These are phyloP conservation scores for Dolichopus griseipennis DNA, from an alignment of 2,888 invertebrate species.

Conservation along the genomic window DNA sequence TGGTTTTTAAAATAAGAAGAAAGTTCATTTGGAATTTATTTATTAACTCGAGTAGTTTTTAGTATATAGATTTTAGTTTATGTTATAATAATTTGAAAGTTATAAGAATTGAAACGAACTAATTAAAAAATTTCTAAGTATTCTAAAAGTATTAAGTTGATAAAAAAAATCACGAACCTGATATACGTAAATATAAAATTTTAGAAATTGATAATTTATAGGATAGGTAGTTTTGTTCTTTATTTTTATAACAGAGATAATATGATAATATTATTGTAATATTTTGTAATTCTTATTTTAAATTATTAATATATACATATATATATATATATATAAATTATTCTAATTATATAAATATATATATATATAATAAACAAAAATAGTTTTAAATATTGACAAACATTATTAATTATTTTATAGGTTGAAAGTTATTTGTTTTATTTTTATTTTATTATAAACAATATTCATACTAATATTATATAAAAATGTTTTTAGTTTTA, in stretches of 20 bases:
- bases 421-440: constrained; percentile 3
- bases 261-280: neutral
- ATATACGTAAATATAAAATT: neutral
- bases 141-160: neutral
- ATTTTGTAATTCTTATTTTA: neutral
- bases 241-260: neutral
- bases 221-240: constrained; percentile 3
- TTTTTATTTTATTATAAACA: too few relatives aligned
- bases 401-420: neutral
- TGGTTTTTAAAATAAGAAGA: too few relatives aligned
- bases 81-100: too few relatives aligned
- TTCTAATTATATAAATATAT: too few relatives aligned
- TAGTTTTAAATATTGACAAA: neutral
- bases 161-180: neutral
- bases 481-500: neutral
- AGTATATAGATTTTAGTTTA: too few relatives aligned
- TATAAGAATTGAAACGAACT: too few relatives aligned
- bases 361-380: neutral
- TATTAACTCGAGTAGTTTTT: too few relatives aligned
- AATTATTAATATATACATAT: neutral
- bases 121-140: too few relatives aligned
- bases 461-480: neutral
- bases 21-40: too few relatives aligned
- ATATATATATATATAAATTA: neutral
- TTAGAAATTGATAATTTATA: neutral